phyloP scores from a whole-genome alignment of 2,797 vertebrate species.

The Notoglanidium macrostoma region DNA sequence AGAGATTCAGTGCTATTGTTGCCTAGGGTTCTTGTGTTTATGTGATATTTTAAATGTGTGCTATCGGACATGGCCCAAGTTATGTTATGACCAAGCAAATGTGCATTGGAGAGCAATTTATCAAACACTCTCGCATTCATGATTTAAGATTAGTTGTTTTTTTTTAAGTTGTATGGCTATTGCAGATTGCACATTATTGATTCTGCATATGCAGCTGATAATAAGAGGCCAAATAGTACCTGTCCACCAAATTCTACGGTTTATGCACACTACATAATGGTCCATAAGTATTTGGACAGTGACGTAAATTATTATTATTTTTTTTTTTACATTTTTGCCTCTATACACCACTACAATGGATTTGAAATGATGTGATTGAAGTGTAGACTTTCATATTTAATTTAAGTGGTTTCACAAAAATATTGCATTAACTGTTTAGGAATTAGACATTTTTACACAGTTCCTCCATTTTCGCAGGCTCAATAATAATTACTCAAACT shows the following conservation, averaged over 20 bases:
- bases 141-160: background rate
- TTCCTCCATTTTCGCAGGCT: too few relatives aligned
- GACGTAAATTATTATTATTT: too few relatives aligned
- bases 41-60: background rate
- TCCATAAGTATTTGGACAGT: too few relatives aligned
- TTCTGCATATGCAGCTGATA: background rate
- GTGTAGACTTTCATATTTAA: too few relatives aligned
- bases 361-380: too few relatives aligned
- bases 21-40: background rate
- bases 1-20: background rate
- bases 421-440: too few relatives aligned
- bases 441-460: too few relatives aligned
- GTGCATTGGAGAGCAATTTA: background rate
- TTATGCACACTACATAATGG: background rate
- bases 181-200: background rate
- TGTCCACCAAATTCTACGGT: background rate
- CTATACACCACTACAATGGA: too few relatives aligned
- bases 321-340: too few relatives aligned
- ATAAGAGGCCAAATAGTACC: background rate
- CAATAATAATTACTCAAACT: too few relatives aligned
- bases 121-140: background rate
- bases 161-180: background rate
- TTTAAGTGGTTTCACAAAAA: too few relatives aligned
- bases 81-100: background rate
- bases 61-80: background rate